These are phyloP conservation scores for Phallusia fumigata DNA, from an alignment of 23 tunicate species.

Conservation along the genomic window DNA sequence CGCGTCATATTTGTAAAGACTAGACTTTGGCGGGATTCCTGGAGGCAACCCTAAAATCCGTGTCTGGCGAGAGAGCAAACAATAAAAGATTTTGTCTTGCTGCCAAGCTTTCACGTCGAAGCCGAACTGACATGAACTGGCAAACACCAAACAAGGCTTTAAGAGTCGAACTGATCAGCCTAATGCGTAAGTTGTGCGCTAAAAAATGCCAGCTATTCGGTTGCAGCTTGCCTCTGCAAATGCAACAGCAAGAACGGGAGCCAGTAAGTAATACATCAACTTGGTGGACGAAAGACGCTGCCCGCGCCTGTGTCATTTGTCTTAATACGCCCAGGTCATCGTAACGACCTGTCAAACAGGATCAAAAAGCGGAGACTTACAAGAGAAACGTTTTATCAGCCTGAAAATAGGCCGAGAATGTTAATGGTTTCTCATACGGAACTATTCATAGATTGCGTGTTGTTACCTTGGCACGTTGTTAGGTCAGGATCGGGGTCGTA, in stretches of 20 bases:
- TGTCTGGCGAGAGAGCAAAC: background rate
- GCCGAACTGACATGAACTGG: background rate
- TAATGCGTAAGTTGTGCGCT: background rate
- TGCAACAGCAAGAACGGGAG: background rate
- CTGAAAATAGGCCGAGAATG: background rate
- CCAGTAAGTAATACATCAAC: background rate
- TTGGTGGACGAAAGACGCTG: background rate
- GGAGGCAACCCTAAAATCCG: background rate
- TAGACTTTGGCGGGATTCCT: background rate
- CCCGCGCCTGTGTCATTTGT: background rate
- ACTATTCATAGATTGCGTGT: background rate
- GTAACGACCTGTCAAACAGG: background rate
- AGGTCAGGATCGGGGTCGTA: slow-evolving; percentile 53
- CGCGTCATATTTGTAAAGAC: background rate
- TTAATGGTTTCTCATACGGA: background rate
- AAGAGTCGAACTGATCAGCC: background rate
- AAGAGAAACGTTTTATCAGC: background rate
- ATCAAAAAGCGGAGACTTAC: background rate
- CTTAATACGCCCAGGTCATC: slow-evolving; percentile 4
- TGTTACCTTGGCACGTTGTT: slow-evolving; percentile 78
- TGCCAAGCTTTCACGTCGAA: background rate
- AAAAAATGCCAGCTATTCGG: background rate
- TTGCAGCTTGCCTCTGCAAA: background rate
- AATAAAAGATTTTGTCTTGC: background rate
- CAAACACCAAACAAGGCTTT: background rate